Evolutionary conservation across 2,113 vertebrate species (phyloP), one percentile per base, ranked within the genome.

Genomic region (Dermatemys mawii): DNA sequence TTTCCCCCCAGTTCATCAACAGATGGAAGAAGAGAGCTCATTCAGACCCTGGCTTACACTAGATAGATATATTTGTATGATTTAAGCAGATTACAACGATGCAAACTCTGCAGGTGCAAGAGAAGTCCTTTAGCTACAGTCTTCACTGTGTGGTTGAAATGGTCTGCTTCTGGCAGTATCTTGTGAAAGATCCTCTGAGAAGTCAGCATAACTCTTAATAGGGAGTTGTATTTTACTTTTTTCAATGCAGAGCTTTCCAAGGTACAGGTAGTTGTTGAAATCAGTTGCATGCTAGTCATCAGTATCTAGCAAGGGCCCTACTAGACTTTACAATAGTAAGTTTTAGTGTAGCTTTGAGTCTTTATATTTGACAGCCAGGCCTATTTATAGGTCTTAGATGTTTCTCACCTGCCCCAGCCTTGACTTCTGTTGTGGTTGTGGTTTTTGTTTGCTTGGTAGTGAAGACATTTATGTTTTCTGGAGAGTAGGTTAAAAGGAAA

Each of bases 161-260:
- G 90, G 73, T 89, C 89, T 82, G 83, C 90, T 81, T 78, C 75
- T 91, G 83, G 50, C 63, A 50, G 0, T 3, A 29, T 54, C 41
- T 76, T 14, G 54, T 88, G 88, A 92, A 82, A 44, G 35, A 12
- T 41, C 32, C 50, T 60, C 84, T 26, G 12, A 91, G 21, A 95
- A 95, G 86, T 88, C 79, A 60, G 54, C 78, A 41, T 81, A 95
- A 83, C 50, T 70, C 54, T 94, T 67, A 94, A 94, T 60, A 84
- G 35, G 67, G 22, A n/a, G 63, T 17, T 5, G 4, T 41, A 67
- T 90, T 29, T 93, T 81, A 83, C 32, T 24, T 32, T 81, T n/a
- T 95, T 70, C 8, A 38, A 19, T 22, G 35, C n/a, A 70, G 5
- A 70, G 38, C 67, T 91, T 88, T 94, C 48, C 41, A 67, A 86